Evolutionary conservation across 2,797 vertebrate genomes (phyloP).

Genomic region (Girardinus metallicus): DNA sequence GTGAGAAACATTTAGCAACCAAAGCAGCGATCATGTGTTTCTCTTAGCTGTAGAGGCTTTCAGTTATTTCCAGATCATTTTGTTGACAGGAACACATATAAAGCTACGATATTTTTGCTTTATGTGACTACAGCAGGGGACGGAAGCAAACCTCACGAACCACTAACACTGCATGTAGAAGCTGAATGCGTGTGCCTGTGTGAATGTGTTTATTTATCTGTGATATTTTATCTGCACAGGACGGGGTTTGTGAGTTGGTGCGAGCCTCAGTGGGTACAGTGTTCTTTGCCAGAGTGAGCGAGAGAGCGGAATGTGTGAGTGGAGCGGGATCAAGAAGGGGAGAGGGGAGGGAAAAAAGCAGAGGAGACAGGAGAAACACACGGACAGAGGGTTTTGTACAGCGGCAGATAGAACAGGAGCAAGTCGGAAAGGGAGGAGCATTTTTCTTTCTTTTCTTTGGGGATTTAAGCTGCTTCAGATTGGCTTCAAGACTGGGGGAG

Average conservation of each 20-base stretch:
- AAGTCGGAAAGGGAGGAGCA: constrained; percentile 50
- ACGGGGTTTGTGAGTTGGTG: constrained; percentile 29
- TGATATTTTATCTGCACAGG: constrained; percentile 38
- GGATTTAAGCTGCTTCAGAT: constrained; percentile 58
- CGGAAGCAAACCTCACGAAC: background rate
- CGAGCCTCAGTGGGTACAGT: constrained; percentile 49
- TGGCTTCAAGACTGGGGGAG: constrained; percentile 50
- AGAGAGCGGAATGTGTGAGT: constrained; percentile 50
- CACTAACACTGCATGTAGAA: constrained; percentile 8
- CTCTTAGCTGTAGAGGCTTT: background rate
- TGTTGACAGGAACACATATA: background rate
- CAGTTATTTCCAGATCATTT: background rate
- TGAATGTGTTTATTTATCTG: constrained; percentile 5
- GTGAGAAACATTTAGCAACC: background rate
- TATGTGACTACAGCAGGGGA: constrained; percentile 2
- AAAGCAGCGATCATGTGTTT: background rate
- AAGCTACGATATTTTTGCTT: constrained; percentile 9
- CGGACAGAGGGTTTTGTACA: constrained; percentile 38
- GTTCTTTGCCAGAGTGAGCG: constrained; percentile 55
- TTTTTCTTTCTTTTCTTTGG: constrained; percentile 47
- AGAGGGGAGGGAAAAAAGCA: constrained; percentile 52
- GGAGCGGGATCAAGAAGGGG: constrained; percentile 61
- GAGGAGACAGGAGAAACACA: constrained; percentile 51
- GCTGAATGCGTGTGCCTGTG: background rate
- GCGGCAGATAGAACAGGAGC: constrained; percentile 45